These are phyloP conservation scores for Coluber constrictor DNA, from an alignment of 2,797 vertebrate genomes.

Conservation along the genomic window DNA sequence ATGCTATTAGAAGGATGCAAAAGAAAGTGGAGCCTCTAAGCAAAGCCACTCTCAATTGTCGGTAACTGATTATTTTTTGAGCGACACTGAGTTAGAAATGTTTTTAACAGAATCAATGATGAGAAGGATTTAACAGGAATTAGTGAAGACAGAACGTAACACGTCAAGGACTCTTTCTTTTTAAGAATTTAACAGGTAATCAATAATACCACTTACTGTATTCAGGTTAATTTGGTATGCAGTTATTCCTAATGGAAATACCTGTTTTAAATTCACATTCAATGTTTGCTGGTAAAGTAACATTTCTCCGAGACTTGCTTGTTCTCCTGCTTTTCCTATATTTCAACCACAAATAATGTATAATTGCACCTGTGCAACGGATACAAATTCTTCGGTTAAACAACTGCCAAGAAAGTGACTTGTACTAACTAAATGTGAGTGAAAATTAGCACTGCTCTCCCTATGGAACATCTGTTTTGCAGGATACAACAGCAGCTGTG, in stretches of 20 bases:
- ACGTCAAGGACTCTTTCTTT: constrained; percentile 18
- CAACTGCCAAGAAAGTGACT: constrained; percentile 56
- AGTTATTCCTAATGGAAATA: constrained; percentile 25
- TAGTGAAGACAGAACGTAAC: background rate
- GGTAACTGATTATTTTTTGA: background rate
- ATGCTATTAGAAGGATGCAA: background rate
- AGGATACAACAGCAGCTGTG: constrained; percentile 71
- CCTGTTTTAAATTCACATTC: constrained; percentile 5
- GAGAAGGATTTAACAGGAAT: background rate
- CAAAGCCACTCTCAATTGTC: background rate
- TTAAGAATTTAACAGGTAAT: constrained; percentile 13
- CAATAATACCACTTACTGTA: constrained; percentile 32
- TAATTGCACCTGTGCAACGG: constrained; percentile 53
- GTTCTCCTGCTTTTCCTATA: constrained; percentile 2
- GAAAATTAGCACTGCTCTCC: constrained; percentile 56
- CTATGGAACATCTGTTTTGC: constrained; percentile 74
- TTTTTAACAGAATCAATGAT: background rate
- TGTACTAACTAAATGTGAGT: constrained; percentile 52
- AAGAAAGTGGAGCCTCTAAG: background rate
- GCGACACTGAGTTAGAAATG: background rate
- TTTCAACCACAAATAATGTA: constrained; percentile 6
- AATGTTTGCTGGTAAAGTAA: constrained; percentile 35
- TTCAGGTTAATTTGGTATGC: constrained; percentile 26
- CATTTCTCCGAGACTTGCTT: constrained; percentile 42
- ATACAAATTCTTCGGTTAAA: constrained; percentile 45